A percentile compares a stretch with the other conserved stretches of the same genome.
Conservation (phyloP, 2,113 vertebrate genomes). For the Spheniscus mendiculus region DNA sequence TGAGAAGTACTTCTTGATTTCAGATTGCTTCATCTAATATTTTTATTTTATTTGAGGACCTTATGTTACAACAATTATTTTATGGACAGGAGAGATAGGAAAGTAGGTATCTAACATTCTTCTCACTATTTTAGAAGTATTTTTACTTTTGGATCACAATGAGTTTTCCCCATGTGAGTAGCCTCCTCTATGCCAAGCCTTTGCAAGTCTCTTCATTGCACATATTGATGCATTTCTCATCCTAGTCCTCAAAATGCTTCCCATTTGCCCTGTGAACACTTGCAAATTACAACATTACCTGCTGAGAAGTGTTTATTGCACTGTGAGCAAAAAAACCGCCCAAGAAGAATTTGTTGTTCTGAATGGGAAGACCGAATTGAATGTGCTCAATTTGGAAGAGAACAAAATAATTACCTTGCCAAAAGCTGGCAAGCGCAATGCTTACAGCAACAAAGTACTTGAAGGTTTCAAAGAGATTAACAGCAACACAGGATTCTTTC, state of each 20-base stretch:
- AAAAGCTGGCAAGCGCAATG: slow-evolving; percentile 1
- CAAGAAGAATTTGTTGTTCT: background rate
- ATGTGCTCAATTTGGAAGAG: background rate
- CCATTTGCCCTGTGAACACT: background rate
- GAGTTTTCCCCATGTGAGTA: background rate
- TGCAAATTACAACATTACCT: slow-evolving; percentile 17
- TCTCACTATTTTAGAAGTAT: background rate
- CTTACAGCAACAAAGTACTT: background rate
- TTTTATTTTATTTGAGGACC: background rate
- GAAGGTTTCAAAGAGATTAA: slow-evolving; percentile 29
- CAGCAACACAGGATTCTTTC: background rate
- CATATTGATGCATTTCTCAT: background rate
- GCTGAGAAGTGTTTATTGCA: background rate
- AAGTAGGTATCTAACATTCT: background rate
- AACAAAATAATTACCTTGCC: slow-evolving; percentile 43
- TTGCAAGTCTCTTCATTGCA: background rate
- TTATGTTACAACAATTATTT: background rate
- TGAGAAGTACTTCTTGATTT: background rate
- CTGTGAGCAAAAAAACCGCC: background rate
- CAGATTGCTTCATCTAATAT: background rate
- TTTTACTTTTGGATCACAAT: background rate
- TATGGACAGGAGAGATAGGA: background rate
- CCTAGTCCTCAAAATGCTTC: background rate
- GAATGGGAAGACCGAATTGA: background rate
- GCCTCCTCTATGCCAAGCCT: background rate